A percentile compares a stretch with the other conserved stretches of the same genome.
Evolutionary conservation across 2,113 vertebrate genomes (phyloP).

Genomic region (Sylvietta virens): DNA sequence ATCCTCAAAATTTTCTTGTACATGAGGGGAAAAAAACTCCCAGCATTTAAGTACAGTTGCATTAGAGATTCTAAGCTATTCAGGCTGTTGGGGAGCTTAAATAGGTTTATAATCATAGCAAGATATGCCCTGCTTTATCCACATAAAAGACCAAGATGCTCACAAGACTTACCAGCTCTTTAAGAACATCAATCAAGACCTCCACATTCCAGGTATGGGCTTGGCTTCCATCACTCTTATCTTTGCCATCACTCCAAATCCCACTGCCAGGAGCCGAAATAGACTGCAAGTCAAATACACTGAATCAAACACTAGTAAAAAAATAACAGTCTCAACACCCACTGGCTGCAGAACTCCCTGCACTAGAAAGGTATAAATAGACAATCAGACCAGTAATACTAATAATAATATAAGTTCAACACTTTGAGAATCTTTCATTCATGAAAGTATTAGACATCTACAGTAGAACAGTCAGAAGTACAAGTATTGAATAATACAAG

Average conservation of each 20-base stretch:
- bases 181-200: conserved; percentile 96
- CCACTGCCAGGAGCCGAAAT: conserved; percentile 95
- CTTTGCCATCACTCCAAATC: conserved; percentile 98
- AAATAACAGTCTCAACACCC: not conserved
- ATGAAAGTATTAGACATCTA: not conserved
- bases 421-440: not conserved
- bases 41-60: not conserved
- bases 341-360: not conserved
- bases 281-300: conserved; percentile 76
- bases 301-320: not conserved
- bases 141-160: not conserved
- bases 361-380: not conserved
- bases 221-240: conserved; percentile 94
- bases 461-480: not conserved
- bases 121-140: not conserved
- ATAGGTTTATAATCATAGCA: not conserved
- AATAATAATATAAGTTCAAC: not conserved
- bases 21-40: rapidly evolving
- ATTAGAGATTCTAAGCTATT: not conserved
- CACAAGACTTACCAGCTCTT: conserved; percentile 87
- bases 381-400: not conserved
- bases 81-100: not conserved
- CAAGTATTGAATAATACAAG: not conserved
- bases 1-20: not conserved
- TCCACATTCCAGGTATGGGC: conserved; percentile 97